Evolutionary conservation across 2,888 invertebrate species (phyloP).

Genomic region (Harpalus rubripes): DNA sequence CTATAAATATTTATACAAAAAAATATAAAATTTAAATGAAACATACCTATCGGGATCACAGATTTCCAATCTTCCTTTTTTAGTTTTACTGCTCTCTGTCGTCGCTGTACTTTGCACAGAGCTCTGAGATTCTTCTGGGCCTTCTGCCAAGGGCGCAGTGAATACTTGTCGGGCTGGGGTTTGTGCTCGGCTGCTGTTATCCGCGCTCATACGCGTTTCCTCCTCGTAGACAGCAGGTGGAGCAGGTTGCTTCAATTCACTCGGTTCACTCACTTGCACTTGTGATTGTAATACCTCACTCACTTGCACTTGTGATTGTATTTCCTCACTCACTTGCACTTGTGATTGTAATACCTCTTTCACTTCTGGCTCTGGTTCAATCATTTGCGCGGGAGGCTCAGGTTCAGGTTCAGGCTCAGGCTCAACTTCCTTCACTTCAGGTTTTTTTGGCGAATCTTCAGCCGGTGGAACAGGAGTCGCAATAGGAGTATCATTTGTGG

Average conservation of each 20-base stretch:
- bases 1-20: constrained; percentile 21
- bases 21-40: constrained; percentile 27
- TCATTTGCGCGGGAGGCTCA: constrained; percentile 12
- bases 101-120: constrained; percentile 88
- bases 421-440: constrained; percentile 33
- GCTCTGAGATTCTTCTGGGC: constrained; percentile 88
- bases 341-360: constrained; percentile 1
- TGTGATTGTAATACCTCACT: neutral
- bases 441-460: constrained; percentile 53
- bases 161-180: constrained; percentile 77
- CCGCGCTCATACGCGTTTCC: constrained; percentile 88
- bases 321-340: constrained; percentile 31
- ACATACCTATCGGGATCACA: constrained; percentile 74
- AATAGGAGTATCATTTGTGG: constrained; percentile 63
- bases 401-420: no score
- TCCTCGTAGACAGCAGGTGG: constrained; percentile 84
- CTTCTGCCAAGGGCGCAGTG: constrained; percentile 70
- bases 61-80: constrained; percentile 79
- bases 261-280: neutral
- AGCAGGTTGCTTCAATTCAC: constrained; percentile 60
- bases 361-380: constrained; percentile 25
- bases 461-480: constrained; percentile 52
- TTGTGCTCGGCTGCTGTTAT: constrained; percentile 76
- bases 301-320: neutral
- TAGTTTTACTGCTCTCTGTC: constrained; percentile 81